phyloP scores from a whole-genome alignment of 2,888 invertebrate genomes.

The Barypeithes pellucidus region DNA sequence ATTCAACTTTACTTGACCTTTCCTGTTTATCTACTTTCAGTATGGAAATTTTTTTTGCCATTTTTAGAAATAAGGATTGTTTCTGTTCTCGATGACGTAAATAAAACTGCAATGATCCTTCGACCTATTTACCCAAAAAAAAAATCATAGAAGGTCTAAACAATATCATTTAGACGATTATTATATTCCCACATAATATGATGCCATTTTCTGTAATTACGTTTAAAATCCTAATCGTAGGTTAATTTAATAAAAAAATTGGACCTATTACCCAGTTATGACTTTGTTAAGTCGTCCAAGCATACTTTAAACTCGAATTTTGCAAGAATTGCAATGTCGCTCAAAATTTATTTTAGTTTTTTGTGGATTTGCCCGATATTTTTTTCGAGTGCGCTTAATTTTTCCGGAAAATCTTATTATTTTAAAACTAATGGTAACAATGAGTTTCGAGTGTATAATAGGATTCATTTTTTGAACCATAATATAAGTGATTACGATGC shows the following conservation, averaged over 20 bases:
- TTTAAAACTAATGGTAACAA: conserved; percentile 62
- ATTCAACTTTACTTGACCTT: too few species aligned
- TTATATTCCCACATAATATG: conserved; percentile 20
- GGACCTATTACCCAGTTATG: conserved; percentile 37
- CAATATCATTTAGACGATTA: conserved; percentile 11
- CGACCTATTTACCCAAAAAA: background rate
- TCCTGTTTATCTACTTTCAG: too few species aligned
- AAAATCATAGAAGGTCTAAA: background rate
- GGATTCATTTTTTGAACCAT: conserved; percentile 59
- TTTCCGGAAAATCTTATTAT: conserved; percentile 60
- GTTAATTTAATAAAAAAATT: conserved; percentile 44
- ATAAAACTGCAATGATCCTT: background rate
- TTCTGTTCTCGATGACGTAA: too few species aligned
- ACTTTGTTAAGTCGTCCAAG: conserved; percentile 4
- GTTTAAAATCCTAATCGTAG: conserved; percentile 34
- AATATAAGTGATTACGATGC: conserved; percentile 58
- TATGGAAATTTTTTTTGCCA: too few species aligned
- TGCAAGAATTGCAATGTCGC: conserved; percentile 22
- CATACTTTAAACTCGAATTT: conserved; percentile 5
- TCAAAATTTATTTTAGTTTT: conserved; percentile 9
- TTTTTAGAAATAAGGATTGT: too few species aligned
- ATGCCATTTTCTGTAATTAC: conserved; percentile 9
- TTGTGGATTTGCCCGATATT: conserved; percentile 11
- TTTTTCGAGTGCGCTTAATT: conserved; percentile 34
- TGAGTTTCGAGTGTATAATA: conserved; percentile 61